A percentile compares a stretch with the other conserved stretches of the same genome.
Conservation (phyloP, 2,113 vertebrate species). For the Patagioenas fasciata region DNA sequence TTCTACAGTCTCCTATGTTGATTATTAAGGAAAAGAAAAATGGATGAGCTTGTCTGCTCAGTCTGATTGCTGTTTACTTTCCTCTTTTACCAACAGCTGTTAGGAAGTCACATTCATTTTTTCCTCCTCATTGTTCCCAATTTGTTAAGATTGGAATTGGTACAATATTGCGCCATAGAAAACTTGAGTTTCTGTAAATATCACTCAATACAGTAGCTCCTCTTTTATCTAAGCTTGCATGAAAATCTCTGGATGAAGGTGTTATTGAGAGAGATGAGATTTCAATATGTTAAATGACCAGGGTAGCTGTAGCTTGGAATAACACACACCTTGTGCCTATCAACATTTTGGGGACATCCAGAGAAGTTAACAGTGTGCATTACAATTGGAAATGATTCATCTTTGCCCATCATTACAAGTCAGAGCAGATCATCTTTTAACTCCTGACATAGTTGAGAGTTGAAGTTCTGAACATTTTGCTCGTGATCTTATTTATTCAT, state of each 20-base stretch:
- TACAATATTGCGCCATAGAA: background rate
- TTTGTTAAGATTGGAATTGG: background rate
- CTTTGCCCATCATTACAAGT: background rate
- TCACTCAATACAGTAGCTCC: background rate
- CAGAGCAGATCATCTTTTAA: rapidly evolving
- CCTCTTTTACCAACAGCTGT: background rate
- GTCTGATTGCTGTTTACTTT: background rate
- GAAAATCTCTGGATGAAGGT: background rate
- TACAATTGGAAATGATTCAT: background rate
- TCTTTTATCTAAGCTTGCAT: background rate
- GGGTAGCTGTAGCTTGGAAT: background rate
- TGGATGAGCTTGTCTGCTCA: background rate
- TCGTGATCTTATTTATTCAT: background rate
- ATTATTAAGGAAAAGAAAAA: background rate
- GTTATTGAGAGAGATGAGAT: no score
- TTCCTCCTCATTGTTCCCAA: background rate
- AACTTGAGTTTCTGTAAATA: background rate
- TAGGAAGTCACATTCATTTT: background rate
- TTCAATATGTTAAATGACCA: background rate
- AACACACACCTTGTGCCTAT: background rate
- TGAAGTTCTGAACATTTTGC: background rate
- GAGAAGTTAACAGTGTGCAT: background rate
- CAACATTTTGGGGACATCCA: background rate
- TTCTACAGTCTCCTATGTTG: background rate
- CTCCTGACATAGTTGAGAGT: background rate